Evolutionary conservation across 2,113 vertebrate species (phyloP), one percentile per base, ranked within the genome.

Genomic region (Grus americana): DNA sequence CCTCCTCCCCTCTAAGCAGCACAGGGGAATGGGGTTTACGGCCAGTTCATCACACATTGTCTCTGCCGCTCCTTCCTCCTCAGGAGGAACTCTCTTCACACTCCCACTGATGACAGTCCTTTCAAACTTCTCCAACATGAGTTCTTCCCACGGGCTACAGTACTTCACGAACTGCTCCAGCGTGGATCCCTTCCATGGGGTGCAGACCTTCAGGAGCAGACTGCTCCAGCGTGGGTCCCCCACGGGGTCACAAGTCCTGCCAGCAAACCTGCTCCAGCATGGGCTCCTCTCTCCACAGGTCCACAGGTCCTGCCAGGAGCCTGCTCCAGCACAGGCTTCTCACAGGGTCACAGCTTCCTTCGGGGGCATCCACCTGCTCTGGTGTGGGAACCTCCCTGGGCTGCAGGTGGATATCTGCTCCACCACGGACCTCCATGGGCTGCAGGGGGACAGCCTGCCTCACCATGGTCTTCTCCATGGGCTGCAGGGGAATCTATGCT

Each of bases 131-230:
- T 36, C 58, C 6, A 24, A 10, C 3, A 1, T 23, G 21, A 15
- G 9, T 15, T 5, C 36, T n/a, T 70, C 15, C 34, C 21, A 65
- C 0, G 0, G 24, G 8, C 21, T 18, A 3, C 50, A 36, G 4
- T 47, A 44, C 12, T 62, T 12, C 14, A 62, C 8, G 5, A 49
- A 21, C 15, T 55, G 6, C 14, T 66, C 38, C 21, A n/a, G 6
- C 4, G 1, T 23, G 14, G 6, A 7, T 67, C 8, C 12, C 5
- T 59, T 59, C 5, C 18, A 15, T 4, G 2, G 7, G 5, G 5
- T 40, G 29, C 29, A 63, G 36, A n/a, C 30, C 26, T 71, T 54
- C 44, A 54, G 63, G 63, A 52, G 15, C 7, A 55, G 21, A 42
- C 5, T 59, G 47, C 16, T 75, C 24, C 19, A 70, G 7, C 3